Percentiles rank a stretch among this genome's conserved stretches.
Conservation (phyloP, 2,113 vertebrate genomes). For the Monarcha castaneiventris region DNA sequence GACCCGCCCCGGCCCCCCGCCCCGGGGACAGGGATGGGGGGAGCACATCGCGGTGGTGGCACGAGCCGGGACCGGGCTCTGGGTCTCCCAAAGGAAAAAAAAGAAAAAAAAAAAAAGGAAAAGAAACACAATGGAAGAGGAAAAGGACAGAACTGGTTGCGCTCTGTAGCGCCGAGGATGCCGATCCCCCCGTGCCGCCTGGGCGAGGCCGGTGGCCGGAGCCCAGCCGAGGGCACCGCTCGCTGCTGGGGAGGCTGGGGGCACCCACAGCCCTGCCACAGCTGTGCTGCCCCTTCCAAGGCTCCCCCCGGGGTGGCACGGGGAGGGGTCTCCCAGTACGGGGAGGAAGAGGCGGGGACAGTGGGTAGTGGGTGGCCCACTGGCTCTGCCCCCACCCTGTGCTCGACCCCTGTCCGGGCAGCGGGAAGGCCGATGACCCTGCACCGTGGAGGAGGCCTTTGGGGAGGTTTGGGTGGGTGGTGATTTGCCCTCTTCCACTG, state of each 20-base stretch:
- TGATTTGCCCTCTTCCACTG: not conserved
- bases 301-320: not conserved
- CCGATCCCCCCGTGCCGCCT: fast-evolving
- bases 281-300: not conserved
- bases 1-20: not conserved
- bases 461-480: not conserved
- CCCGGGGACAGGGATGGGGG: not conserved
- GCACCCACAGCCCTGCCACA: not conserved
- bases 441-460: constrained; percentile 24
- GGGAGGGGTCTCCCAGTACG: not conserved
- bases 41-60: not conserved
- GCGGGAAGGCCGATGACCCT: constrained; percentile 34
- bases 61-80: not conserved
- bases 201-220: not conserved
- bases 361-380: not conserved
- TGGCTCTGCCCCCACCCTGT: not conserved
- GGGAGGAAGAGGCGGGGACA: not conserved
- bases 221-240: not conserved
- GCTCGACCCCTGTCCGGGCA: fast-evolving
- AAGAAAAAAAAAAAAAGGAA: not conserved
- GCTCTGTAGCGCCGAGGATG: not conserved
- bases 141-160: not conserved
- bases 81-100: not conserved
- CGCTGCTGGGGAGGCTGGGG: not conserved
- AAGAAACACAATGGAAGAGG: not conserved